A percentile compares a stretch with the other conserved stretches of the same genome.
Evolutionary conservation across 2,113 vertebrate genomes (phyloP).

Genomic region (Anhinga anhinga): DNA sequence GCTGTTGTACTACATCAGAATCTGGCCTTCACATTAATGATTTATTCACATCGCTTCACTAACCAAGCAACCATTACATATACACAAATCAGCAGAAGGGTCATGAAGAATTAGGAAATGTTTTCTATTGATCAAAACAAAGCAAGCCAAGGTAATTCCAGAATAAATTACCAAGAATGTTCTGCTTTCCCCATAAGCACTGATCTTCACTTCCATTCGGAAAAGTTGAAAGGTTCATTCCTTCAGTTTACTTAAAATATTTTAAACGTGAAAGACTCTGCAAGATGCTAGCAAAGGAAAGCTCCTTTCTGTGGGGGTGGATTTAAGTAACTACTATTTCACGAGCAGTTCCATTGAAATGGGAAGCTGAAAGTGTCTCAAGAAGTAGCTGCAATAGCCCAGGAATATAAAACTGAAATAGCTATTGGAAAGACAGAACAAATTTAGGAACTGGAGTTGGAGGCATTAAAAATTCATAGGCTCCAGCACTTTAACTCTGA

Average conservation of each 20-base stretch:
- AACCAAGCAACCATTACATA: neutral
- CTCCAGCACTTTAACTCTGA: constrained; percentile 8
- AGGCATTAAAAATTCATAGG: constrained; percentile 37
- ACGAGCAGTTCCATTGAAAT: neutral
- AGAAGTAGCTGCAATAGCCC: neutral
- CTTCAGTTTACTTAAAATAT: neutral
- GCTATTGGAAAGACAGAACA: neutral
- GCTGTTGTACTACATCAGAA: neutral
- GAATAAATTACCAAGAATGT: neutral
- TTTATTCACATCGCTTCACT: constrained; percentile 19
- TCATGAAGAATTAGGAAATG: constrained; percentile 17
- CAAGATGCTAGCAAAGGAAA: neutral
- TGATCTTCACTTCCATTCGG: neutral
- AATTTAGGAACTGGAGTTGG: constrained; percentile 20
- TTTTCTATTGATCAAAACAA: constrained; percentile 45
- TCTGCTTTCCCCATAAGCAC: neutral
- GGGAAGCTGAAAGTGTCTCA: neutral
- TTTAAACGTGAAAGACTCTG: neutral
- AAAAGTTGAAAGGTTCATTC: neutral
- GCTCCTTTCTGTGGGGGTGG: neutral
- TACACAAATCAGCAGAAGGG: constrained; percentile 8
- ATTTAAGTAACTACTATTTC: neutral
- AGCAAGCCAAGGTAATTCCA: neutral
- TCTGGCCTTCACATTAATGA: constrained; percentile 41
- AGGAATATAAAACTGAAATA: constrained; percentile 15